Evolutionary conservation across 1,140 invertebrate species (phyloP).

Genomic region (Polypedilum vanderplanki): DNA sequence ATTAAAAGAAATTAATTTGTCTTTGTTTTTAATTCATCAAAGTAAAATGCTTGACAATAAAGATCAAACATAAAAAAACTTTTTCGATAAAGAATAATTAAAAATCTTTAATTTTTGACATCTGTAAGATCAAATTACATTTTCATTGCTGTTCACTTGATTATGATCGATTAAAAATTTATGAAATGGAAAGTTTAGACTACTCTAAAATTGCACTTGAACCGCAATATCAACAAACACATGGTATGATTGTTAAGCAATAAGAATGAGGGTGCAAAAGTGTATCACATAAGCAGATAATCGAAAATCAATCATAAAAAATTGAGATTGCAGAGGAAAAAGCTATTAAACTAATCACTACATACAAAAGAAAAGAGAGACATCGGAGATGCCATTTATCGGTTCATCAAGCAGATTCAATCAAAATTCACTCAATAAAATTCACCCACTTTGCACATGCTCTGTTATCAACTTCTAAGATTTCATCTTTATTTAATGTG

Average conservation of each 20-base stretch:
- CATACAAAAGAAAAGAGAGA: not conserved
- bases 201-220: not conserved
- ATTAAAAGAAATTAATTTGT: not conserved
- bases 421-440: constrained; percentile 16
- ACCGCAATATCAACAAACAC: not conserved
- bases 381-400: constrained; percentile 4
- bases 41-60: not conserved
- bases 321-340: not conserved
- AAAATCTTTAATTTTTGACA: not conserved
- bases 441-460: constrained; percentile 15
- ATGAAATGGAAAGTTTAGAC: constrained; percentile 9
- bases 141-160: not conserved
- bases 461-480: not conserved
- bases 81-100: not conserved
- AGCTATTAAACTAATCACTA: constrained; percentile 18
- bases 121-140: not conserved
- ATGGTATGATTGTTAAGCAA: not conserved
- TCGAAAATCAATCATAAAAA: constrained; percentile 19
- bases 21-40: not conserved
- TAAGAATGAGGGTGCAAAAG: not conserved
- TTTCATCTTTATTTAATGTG: not conserved
- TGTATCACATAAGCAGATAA: constrained; percentile 11
- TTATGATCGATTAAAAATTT: constrained; percentile 28
- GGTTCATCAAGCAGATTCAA: constrained; percentile 11
- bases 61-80: not conserved